Conservation (phyloP, 2,888 invertebrate genomes). For the Ennomos quercinarius region DNA sequence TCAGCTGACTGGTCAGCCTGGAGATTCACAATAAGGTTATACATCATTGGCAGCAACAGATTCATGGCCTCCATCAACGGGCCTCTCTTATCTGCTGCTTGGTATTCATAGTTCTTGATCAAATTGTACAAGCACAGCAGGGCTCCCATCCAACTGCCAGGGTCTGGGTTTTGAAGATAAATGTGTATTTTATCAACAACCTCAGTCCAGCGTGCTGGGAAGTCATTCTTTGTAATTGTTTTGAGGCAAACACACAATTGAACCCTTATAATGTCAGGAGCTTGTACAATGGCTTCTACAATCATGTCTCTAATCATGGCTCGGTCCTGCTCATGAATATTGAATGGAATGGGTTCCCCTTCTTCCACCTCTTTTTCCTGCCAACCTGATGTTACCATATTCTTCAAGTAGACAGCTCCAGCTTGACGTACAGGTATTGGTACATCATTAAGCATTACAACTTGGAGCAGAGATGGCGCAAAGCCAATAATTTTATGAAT, state of each 20-base stretch:
- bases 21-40: constrained; percentile 92
- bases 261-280: constrained; percentile 95
- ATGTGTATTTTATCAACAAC: constrained; percentile 98
- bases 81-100: constrained; percentile 94
- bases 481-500: constrained; percentile 95
- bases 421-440: constrained; percentile 98
- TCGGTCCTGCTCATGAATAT: constrained; percentile 98
- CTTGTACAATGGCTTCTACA: constrained; percentile 97
- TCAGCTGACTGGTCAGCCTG: constrained; percentile 94
- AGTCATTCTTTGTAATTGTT: constrained; percentile 97
- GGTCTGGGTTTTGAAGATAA: constrained; percentile 96
- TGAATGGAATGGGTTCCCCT: constrained; percentile 91
- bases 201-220: constrained; percentile 97
- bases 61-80: constrained; percentile 98
- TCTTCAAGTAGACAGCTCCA: constrained; percentile 98
- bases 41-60: constrained; percentile 95
- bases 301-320: constrained; percentile 96
- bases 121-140: constrained; percentile 96
- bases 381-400: constrained; percentile 96
- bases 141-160: constrained; percentile 95
- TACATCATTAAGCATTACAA: constrained; percentile 95
- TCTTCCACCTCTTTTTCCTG: constrained; percentile 91
- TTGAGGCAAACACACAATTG: constrained; percentile 97
- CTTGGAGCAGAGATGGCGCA: constrained; percentile 96
- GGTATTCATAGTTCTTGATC: constrained; percentile 97